Evolutionary conservation across 2,113 vertebrate species (phyloP), one percentile per base, ranked within the genome.

Genomic region (Casuarius casuarius): DNA sequence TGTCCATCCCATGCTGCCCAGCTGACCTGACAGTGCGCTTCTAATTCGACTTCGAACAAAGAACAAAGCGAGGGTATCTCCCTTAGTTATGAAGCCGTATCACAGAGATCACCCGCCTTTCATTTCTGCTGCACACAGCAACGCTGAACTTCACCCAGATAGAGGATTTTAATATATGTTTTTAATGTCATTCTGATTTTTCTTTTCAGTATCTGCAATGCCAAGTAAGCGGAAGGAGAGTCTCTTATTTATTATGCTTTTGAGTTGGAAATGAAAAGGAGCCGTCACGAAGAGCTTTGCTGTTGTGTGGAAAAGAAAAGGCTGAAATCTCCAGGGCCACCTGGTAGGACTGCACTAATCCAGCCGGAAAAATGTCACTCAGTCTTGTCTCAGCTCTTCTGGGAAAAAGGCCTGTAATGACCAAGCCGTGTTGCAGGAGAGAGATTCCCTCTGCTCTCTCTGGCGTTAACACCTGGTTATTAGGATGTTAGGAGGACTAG

Each of bases 61-160:
- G 49, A 23, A 42, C n/a, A 51, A 59, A 44, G 58, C 12, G 5
- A 81, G 48, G 76, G 51, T 29, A 35, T 44, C 2, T 1, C 46
- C 38, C 1, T 31, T 58, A 2, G 3, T 15, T 46, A 76, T 14
- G 13, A 15, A 40, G 56, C 56, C 12, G 0, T 6, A 23, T 13
- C 42, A 18, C 35, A 51, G 70, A 71, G 33, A 29, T 46, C 42
- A 13, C 20, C 26, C 18, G 40, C 42, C n/a, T 46, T 33, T 63
- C 29, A 4, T 15, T 83, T 62, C 51, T 76, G 58, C 65, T 3
- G 4, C 28, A 17, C 44, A 44, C 87, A 76, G 68, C 54, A 10
- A 19, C 6, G 61, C 80, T 56, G 42, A 85, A 22, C 63, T 59
- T 31, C 16, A 59, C 38, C 26, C 70, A 70, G 56, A 76, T 18